These are phyloP conservation scores for Panagrolaimus sp. DNA, from an alignment of 1,140 invertebrate species.

Conservation along the genomic window DNA sequence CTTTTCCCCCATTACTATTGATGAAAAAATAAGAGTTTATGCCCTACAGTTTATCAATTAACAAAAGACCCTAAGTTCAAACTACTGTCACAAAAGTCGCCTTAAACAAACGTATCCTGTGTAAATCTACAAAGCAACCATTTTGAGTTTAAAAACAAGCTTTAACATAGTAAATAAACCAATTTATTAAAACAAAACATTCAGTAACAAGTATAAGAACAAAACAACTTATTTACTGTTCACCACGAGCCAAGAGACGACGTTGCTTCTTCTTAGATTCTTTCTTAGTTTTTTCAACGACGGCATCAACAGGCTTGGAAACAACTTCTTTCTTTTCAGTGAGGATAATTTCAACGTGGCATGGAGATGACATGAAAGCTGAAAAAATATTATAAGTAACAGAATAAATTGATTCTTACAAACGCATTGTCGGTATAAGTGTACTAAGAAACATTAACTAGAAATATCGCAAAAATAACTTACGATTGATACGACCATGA, in stretches of 20 bases:
- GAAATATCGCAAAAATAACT: constrained; percentile 56
- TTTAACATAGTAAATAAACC: too few species aligned
- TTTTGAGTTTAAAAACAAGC: not conserved
- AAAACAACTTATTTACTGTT: constrained; percentile 26
- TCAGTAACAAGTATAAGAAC: constrained; percentile 24
- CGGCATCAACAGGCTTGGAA: constrained; percentile 72
- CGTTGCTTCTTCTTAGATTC: constrained; percentile 73
- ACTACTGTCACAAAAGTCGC: too few species aligned
- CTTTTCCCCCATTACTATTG: too few species aligned
- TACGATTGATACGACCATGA: constrained; percentile 96
- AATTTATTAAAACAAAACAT: constrained; percentile 24
- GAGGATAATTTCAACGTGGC: constrained; percentile 94
- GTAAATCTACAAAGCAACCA: too few species aligned
- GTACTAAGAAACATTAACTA: not conserved
- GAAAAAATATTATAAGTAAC: constrained; percentile 46
- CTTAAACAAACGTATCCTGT: too few species aligned
- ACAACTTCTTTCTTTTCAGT: constrained; percentile 91
- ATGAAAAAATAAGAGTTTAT: too few species aligned
- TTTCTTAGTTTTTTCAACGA: constrained; percentile 78
- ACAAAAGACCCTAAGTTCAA: too few species aligned
- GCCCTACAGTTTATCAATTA: too few species aligned
- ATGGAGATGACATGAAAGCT: constrained; percentile 98
- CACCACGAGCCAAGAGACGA: constrained; percentile 47
- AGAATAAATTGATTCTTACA: too few species aligned
- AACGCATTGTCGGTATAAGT: too few species aligned